A percentile compares a stretch with the other conserved stretches of the same genome.
phyloP scores from a whole-genome alignment of 2,888 invertebrate species.

The Litoditis marina region DNA sequence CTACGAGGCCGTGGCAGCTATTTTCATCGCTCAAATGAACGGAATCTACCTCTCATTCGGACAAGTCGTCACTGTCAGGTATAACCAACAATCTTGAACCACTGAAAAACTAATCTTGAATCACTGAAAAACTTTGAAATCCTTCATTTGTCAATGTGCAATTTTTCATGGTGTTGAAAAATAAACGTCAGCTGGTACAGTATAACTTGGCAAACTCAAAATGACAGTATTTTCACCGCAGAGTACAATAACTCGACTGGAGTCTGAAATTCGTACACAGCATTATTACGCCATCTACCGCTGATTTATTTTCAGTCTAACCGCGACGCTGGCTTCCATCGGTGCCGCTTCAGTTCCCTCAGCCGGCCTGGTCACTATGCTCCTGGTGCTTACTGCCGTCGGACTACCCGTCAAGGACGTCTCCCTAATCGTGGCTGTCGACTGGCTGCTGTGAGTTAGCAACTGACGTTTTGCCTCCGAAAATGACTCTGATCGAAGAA shows the following conservation, averaged over 20 bases:
- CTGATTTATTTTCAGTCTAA: slow-evolving; percentile 71
- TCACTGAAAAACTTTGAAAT: background rate
- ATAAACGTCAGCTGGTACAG: too few species aligned
- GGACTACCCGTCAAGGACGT: slow-evolving; percentile 65
- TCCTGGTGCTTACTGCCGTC: slow-evolving; percentile 65
- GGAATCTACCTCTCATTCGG: slow-evolving; percentile 77
- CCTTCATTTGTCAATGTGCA: too few species aligned
- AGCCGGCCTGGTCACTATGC: slow-evolving; percentile 63
- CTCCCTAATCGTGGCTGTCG: slow-evolving; percentile 65
- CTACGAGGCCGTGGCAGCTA: slow-evolving; percentile 81
- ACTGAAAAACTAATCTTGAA: background rate
- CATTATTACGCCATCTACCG: too few species aligned
- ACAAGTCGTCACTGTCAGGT: slow-evolving; percentile 83
- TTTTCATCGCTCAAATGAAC: slow-evolving; percentile 84
- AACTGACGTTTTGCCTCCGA: too few species aligned
- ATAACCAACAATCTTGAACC: background rate
- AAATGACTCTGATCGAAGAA: background rate
- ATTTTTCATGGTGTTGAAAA: too few species aligned
- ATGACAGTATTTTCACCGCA: too few species aligned
- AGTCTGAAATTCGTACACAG: too few species aligned
- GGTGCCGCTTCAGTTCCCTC: slow-evolving; percentile 86
- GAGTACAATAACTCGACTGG: too few species aligned
- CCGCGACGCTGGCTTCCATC: slow-evolving; percentile 92
- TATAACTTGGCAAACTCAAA: too few species aligned
- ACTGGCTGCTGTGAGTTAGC: slow-evolving; percentile 65